Evolutionary conservation across 2,888 invertebrate genomes (phyloP), one percentile per base, ranked within the genome.

Genomic region (Hirtodrosophila confusa): DNA sequence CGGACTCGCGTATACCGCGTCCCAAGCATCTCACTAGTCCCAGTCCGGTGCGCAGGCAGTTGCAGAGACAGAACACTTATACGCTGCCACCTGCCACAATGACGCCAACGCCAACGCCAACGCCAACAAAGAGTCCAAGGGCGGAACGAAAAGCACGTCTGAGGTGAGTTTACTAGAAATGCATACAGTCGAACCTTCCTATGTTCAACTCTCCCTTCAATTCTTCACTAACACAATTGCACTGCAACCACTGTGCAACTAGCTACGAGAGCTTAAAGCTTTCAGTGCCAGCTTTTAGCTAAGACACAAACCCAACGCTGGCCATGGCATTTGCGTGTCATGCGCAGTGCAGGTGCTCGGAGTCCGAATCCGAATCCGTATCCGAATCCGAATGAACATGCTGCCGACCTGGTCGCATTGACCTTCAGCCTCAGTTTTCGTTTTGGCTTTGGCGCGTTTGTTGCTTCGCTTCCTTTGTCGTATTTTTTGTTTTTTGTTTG

Each of bases 61-160:
- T 91, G 29, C 76, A 89, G 40, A 73, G 92, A 0, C 92, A 92
- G 61, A 92, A 92, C 64, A 92, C 92, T 0, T 92, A 92, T 54
- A 92, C 92, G 0, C 78, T 92, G 58, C 69, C 75, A 4, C 76
- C 86, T 1, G 17, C 57, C 35, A 41, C 49, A 2, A 12, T 17
- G 1, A 27, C 5, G 27, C 5, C 35, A 3, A 8, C 80, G 9
- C 80, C 35, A 3, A 8, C 80, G 9, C 80, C 89, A 23, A 75
- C 89, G 8, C 83, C 89, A 2, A 77, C 77, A 24, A 80, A 87
- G 37, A 89, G 84, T 65, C 89, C 90, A 0, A 82, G 75, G 44
- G 69, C 78, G 41, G 90, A 90, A 54, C 75, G 87, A 11, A 89
- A 79, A 51, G 61, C 69, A 5, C 58, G 83, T n/a, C 48, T 79